Evolutionary conservation across 2,113 vertebrate species (phyloP), one percentile per base, ranked within the genome.

Genomic region (Pontoporia blainvillei): DNA sequence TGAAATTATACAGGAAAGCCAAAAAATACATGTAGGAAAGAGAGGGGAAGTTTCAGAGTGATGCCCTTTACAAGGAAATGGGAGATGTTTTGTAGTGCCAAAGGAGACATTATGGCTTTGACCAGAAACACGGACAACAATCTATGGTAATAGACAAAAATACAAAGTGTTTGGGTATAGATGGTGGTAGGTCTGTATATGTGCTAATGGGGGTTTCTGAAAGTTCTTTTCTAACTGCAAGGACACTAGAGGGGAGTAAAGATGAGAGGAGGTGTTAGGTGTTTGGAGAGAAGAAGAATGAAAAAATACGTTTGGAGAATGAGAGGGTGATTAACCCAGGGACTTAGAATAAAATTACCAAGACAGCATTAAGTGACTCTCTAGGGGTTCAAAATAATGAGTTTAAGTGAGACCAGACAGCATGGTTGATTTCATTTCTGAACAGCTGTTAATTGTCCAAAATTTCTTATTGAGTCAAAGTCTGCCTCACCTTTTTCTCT

Each of bases 401-500:
- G 81, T 87, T 94, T 87, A 71, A 94, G 61, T 87, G 64, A 94
- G 54, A 31, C 73, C 39, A 94, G 73, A 59, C 62, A 94, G 44
- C 23, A 46, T 87, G 73, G 49, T 39, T 87, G 73, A 69, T 79
- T 94, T 79, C 12, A 31, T 69, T 94, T 59, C 73, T 71, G 39
- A 61, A 61, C 17, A 81, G 29, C 29, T 54, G 61, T 82, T 64
- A 82, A 94, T 44, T 89, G 85, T 66, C 67, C 81, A 94, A 82
- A 94, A 89, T n/a, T 27, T 79, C 64, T 39, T 69, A 61, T 11
- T 94, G 67, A 94, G 18, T 90, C 49, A n/a, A 66, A 83, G 73
- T 57, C 29, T 83, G 41, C 29, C 8, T 83, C 67, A 75, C 29
- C 36, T 83, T 73, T 90, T 83, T 29, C 36, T 27, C 41, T 66